Conservation (phyloP, 1,140 invertebrate species). For the Trichoplusia ni region DNA sequence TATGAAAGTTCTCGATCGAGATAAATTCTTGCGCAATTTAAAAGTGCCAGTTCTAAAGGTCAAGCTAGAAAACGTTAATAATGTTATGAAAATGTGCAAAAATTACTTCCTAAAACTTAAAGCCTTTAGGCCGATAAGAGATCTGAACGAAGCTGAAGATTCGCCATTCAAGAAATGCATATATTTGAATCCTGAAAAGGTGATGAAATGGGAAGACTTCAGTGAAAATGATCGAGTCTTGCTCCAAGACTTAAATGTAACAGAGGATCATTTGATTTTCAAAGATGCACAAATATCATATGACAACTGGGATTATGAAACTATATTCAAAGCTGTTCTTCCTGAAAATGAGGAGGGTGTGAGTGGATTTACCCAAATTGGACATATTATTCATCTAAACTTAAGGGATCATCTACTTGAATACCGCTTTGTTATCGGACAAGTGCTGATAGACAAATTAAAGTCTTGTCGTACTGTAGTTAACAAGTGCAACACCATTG, state of each 20-base stretch:
- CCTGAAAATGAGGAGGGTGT: slow-evolving; percentile 88
- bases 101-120: slow-evolving; percentile 88
- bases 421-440: slow-evolving; percentile 93
- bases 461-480: slow-evolving; percentile 91
- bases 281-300: slow-evolving; percentile 86
- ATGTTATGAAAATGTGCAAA: slow-evolving; percentile 83
- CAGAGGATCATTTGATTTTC: slow-evolving; percentile 79
- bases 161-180: slow-evolving; percentile 66
- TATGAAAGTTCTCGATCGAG: slow-evolving; percentile 86
- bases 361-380: slow-evolving; percentile 92
- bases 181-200: slow-evolving; percentile 87
- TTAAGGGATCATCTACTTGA: slow-evolving; percentile 90
- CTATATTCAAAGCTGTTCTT: slow-evolving; percentile 91
- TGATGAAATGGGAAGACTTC: slow-evolving; percentile 84
- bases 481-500: slow-evolving; percentile 94
- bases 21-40: slow-evolving; percentile 85
- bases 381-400: slow-evolving; percentile 98
- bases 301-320: slow-evolving; percentile 91
- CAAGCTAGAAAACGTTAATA: slow-evolving; percentile 74
- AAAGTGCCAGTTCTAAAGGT: slow-evolving; percentile 84
- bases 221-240: slow-evolving; percentile 72
- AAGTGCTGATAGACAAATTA: slow-evolving; percentile 90
- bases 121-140: slow-evolving; percentile 87
- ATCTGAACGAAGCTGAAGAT: slow-evolving; percentile 33
- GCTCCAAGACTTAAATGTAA: slow-evolving; percentile 79